Evolutionary conservation across 2,113 vertebrate genomes (phyloP), one percentile per base, ranked within the genome.

Genomic region (Panurus biarmicus): DNA sequence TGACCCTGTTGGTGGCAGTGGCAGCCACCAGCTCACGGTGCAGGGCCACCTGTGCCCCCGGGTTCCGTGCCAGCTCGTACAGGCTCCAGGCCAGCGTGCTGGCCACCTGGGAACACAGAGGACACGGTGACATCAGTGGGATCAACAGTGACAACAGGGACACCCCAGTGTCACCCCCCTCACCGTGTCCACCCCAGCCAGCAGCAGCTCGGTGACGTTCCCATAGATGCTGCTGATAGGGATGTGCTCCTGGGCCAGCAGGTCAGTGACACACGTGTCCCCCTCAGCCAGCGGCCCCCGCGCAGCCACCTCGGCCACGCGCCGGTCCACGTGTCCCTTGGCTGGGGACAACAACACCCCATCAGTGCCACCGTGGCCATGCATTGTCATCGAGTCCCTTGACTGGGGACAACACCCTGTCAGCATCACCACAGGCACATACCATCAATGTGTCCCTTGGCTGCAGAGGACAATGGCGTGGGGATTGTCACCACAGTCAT

Each of bases 171-270:
- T 25, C 74, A 23, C 64, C 84, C 74, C 45, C 60, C 86, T 75
- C 87, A 89, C 87, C 87, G 87, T 89, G 87, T 89, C 87, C 78
- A 89, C 87, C 54, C 87, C 87, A 25, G 87, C 87, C 87, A 89
- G 78, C 78, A 89, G 87, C 87, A 89, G 87, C 78, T 89, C 87
- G 14, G 71, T 62, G 87, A 83, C 35, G 22, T 89, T 83, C 1
- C 87, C 87, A 2, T 89, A 89, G 87, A 89, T 89, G 87, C 78
- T 24, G 54, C 22, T 20, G 40, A 62, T 3, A 1, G 87, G 87
- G 78, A 89, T 2, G 35, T 0, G 54, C 87, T 89, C 78, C 78
- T 40, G 71, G 40, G 71, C 78, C 62, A 89, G 78, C 71, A 83
- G 71, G 71, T 89, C 87, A 12, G 87, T 89, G 62, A 89, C 62